Percentiles rank a stretch among this genome's conserved stretches.
phyloP scores from a whole-genome alignment of 2,113 vertebrate species.

The Anhinga anhinga region DNA sequence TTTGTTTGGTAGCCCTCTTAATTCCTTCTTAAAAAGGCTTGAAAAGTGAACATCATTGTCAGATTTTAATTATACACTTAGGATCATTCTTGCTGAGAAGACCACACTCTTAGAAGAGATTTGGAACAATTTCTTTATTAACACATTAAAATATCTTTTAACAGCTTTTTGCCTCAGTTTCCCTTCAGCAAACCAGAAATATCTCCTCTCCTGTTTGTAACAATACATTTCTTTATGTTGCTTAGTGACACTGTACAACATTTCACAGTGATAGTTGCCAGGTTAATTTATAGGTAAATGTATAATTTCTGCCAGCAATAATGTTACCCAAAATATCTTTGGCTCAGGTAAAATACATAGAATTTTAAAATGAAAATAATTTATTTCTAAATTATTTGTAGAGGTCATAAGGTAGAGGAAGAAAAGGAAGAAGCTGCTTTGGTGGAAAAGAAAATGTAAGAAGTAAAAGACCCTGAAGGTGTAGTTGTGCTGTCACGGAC shows the following conservation, averaged over 20 bases:
- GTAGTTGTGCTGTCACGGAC: background rate
- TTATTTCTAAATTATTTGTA: background rate
- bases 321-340: background rate
- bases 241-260: background rate
- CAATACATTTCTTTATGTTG: background rate
- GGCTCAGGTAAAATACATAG: background rate
- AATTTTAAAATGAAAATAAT: background rate
- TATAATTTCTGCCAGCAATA: background rate
- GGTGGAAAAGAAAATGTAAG: background rate
- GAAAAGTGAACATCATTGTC: background rate
- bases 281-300: background rate
- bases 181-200: background rate
- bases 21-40: background rate
- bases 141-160: background rate
- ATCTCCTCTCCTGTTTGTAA: background rate
- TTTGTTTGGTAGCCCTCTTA: background rate
- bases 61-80: rapidly evolving
- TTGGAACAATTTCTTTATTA: background rate
- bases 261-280: background rate
- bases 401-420: background rate
- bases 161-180: background rate
- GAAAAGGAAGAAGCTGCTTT: background rate
- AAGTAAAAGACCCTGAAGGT: background rate
- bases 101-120: background rate
- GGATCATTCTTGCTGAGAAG: background rate